Evolutionary conservation across 2,113 vertebrate genomes (phyloP), one percentile per base, ranked within the genome.

Genomic region (Seriola aureovittata): DNA sequence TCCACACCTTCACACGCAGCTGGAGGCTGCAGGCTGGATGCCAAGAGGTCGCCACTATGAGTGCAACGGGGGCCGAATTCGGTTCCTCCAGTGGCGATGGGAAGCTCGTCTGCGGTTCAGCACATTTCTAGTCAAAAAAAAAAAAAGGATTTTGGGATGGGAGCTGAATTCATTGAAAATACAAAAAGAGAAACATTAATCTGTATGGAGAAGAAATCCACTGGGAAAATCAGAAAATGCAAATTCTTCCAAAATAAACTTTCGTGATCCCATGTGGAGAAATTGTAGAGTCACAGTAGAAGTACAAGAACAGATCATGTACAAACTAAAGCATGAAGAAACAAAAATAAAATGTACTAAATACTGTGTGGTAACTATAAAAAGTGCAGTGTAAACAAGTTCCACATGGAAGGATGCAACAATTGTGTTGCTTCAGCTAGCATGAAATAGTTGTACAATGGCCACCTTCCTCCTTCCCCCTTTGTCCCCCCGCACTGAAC

Each of bases 1-100:
- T 63, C 72, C 79, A 82, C 40, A 12, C 34, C 67, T 80, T 52
- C 9, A 23, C 60, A 68, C 11, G 0, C n/a, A 81, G 73, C 19
- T 16, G 32, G 29, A 60, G 1, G 52, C 19, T 32, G n/a, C 16
- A n/a, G 54, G 64, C 72, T 58, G 8, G 9, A 48, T 71, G 65
- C 65, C 76, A 74, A 73, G 54, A 36, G 14, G 60, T n/a, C 40
- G 42, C 32, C 17, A 42, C 32, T 21, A 17, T n/a, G 25, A 16
- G 0, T 3, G 29, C 23, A 50, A 68, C 32, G 32, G 44, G n/a
- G 19, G 34, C 52, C 52, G 29, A 29, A 54, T 10, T 23, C 2
- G 23, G n/a, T 2, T 68, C 25, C 58, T 75, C 23, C 44, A 42
- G 60, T 62, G 50, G 46, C 1, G 13, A 9, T 21, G 36, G 48